A percentile compares a stretch with the other conserved stretches of the same genome.
These are phyloP conservation scores for Liparis tanakae DNA, from an alignment of 2,797 vertebrate species.

Conservation along the genomic window DNA sequence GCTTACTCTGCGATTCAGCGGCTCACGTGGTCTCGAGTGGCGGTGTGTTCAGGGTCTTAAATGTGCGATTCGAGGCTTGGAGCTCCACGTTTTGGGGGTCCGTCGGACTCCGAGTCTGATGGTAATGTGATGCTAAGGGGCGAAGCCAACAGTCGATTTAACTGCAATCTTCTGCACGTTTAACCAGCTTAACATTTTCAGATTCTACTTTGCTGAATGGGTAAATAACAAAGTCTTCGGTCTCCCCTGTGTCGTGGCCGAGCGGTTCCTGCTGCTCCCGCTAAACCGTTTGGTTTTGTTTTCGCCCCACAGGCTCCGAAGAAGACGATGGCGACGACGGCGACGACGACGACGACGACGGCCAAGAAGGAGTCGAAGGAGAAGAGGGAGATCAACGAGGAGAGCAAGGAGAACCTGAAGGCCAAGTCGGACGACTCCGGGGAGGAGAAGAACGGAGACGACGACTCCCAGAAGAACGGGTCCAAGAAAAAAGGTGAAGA, in stretches of 20 bases:
- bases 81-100: neutral
- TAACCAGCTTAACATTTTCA: neutral
- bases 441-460: slow-evolving; percentile 95
- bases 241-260: neutral
- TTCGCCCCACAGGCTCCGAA: slow-evolving; percentile 80
- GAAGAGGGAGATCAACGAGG: slow-evolving; percentile 90
- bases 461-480: slow-evolving; percentile 91
- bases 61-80: too few species aligned
- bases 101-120: neutral
- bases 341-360: slow-evolving; percentile 83
- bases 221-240: neutral
- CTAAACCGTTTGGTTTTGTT: slow-evolving; percentile 1
- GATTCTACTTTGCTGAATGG: neutral
- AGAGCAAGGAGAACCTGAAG: slow-evolving; percentile 96
- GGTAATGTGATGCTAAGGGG: neutral
- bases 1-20: neutral
- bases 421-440: slow-evolving; percentile 95
- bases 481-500: slow-evolving; percentile 93
- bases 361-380: slow-evolving; percentile 80
- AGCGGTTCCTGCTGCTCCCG: neutral
- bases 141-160: rapidly evolving
- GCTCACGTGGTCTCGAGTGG: neutral
- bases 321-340: slow-evolving; percentile 84
- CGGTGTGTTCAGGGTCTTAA: neutral
- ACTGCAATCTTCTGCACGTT: neutral